phyloP scores from a whole-genome alignment of 2,888 invertebrate species.

The Coelopa pilipes region DNA sequence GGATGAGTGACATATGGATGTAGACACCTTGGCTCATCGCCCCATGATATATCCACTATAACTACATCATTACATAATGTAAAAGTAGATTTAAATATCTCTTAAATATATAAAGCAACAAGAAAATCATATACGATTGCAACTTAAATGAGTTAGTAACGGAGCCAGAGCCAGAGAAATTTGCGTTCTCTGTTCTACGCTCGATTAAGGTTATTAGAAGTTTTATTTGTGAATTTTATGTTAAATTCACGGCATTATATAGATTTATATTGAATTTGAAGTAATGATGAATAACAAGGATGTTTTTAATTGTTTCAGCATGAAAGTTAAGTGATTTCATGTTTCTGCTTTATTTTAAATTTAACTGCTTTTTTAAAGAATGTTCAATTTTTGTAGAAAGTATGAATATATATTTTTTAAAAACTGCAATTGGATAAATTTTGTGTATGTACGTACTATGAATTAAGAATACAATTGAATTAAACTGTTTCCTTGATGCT shows the following conservation, averaged over 20 bases:
- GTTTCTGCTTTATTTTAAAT: constrained; percentile 8
- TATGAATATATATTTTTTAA: constrained; percentile 1
- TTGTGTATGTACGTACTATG: constrained; percentile 15
- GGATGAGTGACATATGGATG: constrained; percentile 5
- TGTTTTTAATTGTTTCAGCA: constrained; percentile 17
- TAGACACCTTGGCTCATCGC: constrained; percentile 2
- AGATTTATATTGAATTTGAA: background rate
- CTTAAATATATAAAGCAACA: constrained; percentile 25
- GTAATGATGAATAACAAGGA: background rate
- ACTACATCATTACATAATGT: constrained; percentile 20
- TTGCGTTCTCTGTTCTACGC: background rate
- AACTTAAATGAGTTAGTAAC: constrained; percentile 5
- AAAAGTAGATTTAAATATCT: constrained; percentile 29
- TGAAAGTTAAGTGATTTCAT: constrained; percentile 3
- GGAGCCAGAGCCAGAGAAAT: constrained; percentile 4
- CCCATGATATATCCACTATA: background rate
- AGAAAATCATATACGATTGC: constrained; percentile 24
- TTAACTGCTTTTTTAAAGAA: constrained; percentile 16
- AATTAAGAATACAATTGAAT: constrained; percentile 12
- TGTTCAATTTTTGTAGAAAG: constrained; percentile 9
- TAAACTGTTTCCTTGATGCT: background rate
- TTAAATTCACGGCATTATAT: background rate
- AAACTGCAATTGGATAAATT: background rate
- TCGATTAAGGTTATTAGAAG: no score
- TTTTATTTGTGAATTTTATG: background rate